A percentile compares a stretch with the other conserved stretches of the same genome.
These are phyloP conservation scores for Sycophila texana DNA, from an alignment of 2,888 invertebrate species.

Conservation along the genomic window DNA sequence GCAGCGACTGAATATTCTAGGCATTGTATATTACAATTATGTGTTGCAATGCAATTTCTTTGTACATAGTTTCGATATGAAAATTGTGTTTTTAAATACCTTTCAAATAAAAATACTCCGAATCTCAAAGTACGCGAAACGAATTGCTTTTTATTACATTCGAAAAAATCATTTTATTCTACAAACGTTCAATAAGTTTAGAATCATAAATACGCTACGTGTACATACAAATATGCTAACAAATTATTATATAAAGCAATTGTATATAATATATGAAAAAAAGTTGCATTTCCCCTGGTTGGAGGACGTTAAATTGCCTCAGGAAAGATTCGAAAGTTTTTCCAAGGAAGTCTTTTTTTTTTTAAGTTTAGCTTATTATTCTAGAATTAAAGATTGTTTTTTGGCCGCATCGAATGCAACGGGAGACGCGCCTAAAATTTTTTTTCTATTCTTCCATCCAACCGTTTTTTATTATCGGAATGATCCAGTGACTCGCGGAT, in stretches of 20 bases:
- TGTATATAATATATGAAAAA: conserved; percentile 54
- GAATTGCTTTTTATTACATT: conserved; percentile 50
- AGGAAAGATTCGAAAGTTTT: conserved; percentile 21
- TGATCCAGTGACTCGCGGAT: not conserved
- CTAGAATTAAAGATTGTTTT: not conserved
- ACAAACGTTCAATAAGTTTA: conserved; percentile 49
- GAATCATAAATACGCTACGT: conserved; percentile 52
- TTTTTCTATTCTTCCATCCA: not conserved
- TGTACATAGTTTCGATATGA: too few relatives aligned
- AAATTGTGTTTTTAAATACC: too few relatives aligned
- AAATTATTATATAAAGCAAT: conserved; percentile 54
- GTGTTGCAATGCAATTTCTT: too few relatives aligned
- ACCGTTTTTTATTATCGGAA: not conserved
- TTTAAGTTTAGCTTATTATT: not conserved
- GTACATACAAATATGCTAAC: conserved; percentile 56
- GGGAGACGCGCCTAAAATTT: conserved; percentile 4
- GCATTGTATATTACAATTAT: too few relatives aligned
- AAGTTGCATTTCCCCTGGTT: conserved; percentile 3
- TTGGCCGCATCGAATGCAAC: too few relatives aligned
- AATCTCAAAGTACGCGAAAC: not conserved
- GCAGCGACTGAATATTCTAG: too few relatives aligned
- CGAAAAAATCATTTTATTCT: conserved; percentile 31
- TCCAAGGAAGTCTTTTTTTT: conserved; percentile 13
- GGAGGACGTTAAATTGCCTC: conserved; percentile 10
- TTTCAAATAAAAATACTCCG: not conserved